These are phyloP conservation scores for Pseudanteris insignis DNA, from an alignment of 2,888 invertebrate species.

Conservation along the genomic window DNA sequence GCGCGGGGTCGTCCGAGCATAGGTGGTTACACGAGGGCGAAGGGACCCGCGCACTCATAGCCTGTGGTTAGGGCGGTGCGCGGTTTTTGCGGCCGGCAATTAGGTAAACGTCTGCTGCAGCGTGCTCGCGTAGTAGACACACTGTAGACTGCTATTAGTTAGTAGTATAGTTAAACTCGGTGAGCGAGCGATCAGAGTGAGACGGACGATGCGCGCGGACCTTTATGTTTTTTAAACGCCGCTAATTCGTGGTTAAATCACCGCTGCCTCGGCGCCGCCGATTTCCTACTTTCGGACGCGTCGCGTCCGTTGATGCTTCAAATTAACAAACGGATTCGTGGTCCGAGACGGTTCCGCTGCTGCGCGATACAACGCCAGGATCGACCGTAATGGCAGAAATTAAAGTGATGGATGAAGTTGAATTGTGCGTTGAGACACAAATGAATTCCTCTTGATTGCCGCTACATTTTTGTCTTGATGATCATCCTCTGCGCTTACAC, in stretches of 20 bases:
- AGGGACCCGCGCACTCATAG: slow-evolving; percentile 59
- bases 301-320: neutral
- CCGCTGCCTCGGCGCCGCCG: slow-evolving; percentile 44
- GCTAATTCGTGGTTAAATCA: slow-evolving; percentile 59
- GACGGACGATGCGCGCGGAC: slow-evolving; percentile 38
- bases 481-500: too few species aligned
- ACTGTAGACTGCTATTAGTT: slow-evolving; percentile 63
- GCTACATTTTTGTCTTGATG: neutral
- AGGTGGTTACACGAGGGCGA: slow-evolving; percentile 46
- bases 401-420: neutral
- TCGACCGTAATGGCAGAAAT: neutral
- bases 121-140: slow-evolving; percentile 62
- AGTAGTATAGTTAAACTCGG: slow-evolving; percentile 63
- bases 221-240: slow-evolving; percentile 56
- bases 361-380: too few species aligned
- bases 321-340: slow-evolving; percentile 1
- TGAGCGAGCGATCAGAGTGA: slow-evolving; percentile 44
- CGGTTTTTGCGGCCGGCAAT: slow-evolving; percentile 65
- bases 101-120: slow-evolving; percentile 65
- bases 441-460: too few species aligned
- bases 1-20: slow-evolving; percentile 36
- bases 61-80: slow-evolving; percentile 67
- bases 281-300: slow-evolving; percentile 7
- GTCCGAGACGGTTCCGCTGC: too few species aligned
- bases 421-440: too few species aligned